Evolutionary conservation across 2,113 vertebrate genomes (phyloP), one percentile per base, ranked within the genome.

Genomic region (Syrmaticus mikado): DNA sequence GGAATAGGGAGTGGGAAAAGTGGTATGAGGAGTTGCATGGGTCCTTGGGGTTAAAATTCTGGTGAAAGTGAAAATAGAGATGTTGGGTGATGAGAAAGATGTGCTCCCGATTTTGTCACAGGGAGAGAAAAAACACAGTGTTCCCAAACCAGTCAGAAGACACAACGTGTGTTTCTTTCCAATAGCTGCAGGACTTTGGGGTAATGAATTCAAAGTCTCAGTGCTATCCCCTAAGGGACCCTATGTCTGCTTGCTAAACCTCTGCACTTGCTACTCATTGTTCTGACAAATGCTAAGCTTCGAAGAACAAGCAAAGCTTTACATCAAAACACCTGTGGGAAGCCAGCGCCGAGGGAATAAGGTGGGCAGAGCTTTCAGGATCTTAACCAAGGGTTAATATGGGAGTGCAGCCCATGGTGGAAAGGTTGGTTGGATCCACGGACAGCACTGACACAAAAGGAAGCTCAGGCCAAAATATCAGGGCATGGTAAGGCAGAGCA

Each of bases 231-330:
- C 82, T 76, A 62, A 85, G 86, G 94, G 50, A 92, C 16, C 11
- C 25, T 30, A 6, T 73, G 89, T 86, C 91, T 86, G 91, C 87
- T 91, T 93, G 71, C 77, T 80, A 93, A 92, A 82, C 40, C 77
- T 89, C 25, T 64, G 28, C 1, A 3, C 68, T 82, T 77, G 77
- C 91, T 90, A 57, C 71, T 86, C 62, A 96, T 92, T 96, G 45
- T 89, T 85, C 90, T 68, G 80, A 94, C 80, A 96, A 96, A 96
- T 96, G 74, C 65, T 76, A 94, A 86, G 68, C 73, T 73, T 88
- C 0, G 1, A 88, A 96, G 90, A 95, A 67, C 88, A 96, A 93
- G 95, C 92, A 96, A 83, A 86, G 61, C 58, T 92, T 68, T 92
- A 76, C 52, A 85, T 93, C 83, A 86, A 72, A 94, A 81, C 17